Base-by-base conservation (phyloP, 2,797 vertebrate genomes). In the Balearica regulorum region DNA sequence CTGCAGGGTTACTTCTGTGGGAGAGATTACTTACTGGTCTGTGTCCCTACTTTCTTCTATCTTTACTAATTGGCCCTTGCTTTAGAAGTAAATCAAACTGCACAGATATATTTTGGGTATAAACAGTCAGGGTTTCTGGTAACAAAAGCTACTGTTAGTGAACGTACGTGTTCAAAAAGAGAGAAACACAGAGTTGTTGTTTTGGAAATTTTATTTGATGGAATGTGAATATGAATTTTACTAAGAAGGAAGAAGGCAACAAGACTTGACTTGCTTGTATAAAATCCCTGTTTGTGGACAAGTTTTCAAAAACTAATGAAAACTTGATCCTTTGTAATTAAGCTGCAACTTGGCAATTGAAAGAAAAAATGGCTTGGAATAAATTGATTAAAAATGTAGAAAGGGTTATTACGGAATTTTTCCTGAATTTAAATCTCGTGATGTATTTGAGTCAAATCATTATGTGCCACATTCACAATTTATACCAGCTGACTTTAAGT, bases 401-500 rank as follows among this genome's bases (percentile, higher is more conserved):
- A 87, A 93, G 12, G 20, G 13, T 31, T 86, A 26, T 61, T 62
- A 48, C 12, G 46, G 64, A 86, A 65, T 93, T 90, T 89, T 44
- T 24, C 54, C 28, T 31, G 69, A 78, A 81, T 91, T 83, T 85
- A 85, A 89, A 51, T 49, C 57, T 75, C 1, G 0, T 93, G 82
- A 88, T 91, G 54, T 80, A 80, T 70, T 77, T 87, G 46, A 94
- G 55, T 72, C 43, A 80, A 89, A 87, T 48, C 24, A 33, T 85
- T 83, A 53, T 48, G 41, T 71, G 75, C 49, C 76, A 65, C 31
- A n/a, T 43, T 81, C 16, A 54, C 65, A 54, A 78, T 91, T 78
- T 69, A 39, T 65, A 37, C 76, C 87, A 94, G 49, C 71, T 96
- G 87, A 91, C 72, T 97, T 37, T 49, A 89, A 91, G 82, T 68